Base-by-base conservation (phyloP, 2,888 invertebrate species). In the Malthinus seriepunctatus region DNA sequence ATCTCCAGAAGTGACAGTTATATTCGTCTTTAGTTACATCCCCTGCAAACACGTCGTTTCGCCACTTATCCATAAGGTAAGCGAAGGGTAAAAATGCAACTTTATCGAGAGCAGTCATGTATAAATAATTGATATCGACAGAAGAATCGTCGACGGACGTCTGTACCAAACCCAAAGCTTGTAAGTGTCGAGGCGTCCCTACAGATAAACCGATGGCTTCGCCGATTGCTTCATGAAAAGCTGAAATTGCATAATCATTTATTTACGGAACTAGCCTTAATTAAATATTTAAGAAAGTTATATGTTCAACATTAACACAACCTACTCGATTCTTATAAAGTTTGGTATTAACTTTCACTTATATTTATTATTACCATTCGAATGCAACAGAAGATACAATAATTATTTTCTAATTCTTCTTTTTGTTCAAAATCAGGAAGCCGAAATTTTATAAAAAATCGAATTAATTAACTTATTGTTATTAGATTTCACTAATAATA, bases 201-300 rank as follows among this genome's bases (percentile, higher is more conserved):
- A 93, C 89, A 0, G 94, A 93, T 1, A 96, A 81, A 0, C 92
- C 90, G 23, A 96, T 86, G 0, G 93, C 89, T 78, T 96, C 95
- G 0, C 95, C 95, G 10, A 95, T 85, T 0, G 95, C 95, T 78
- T 96, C 95, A 75, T 96, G 95, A 75, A 96, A 95, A 66, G 93
- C 95, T 87, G 80, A 3, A 71, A 73, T 67, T 45, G 23, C n/a
- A 11, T 32, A 6, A 23, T 8, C 23, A 42, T 31, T 51, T 46
- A 42, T 33, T 45, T 51, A 45, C 32, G 38, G 31, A 51, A 56
- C 55, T 47, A n/a, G 14, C 7, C 32, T 48, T 52, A 56, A 56
- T 56, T 56, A 53, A 47, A 9, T 33, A 11, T 31, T 51, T 48
- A 51, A 48, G 52, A 56, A 56, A 60, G 35, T 51, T 33, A 8